Conservation (phyloP, 2,888 invertebrate genomes). For the Trichogramma dendrolimi region DNA sequence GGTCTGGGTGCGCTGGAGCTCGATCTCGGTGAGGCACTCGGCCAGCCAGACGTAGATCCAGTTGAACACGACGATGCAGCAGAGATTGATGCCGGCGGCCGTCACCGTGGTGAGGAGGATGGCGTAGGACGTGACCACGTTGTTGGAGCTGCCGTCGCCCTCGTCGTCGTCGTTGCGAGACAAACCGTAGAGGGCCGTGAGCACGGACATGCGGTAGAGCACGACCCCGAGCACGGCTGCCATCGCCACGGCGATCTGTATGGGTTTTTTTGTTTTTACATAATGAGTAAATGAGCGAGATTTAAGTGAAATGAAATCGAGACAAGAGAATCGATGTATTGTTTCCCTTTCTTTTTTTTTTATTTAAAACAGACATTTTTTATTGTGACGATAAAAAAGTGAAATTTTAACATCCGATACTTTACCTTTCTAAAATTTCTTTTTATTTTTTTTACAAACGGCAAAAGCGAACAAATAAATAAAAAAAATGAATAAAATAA, state of each 20-base stretch:
- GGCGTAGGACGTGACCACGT: conserved; percentile 69
- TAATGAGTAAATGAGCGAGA: too few species aligned
- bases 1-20: conserved; percentile 83
- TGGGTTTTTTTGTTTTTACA: too few species aligned
- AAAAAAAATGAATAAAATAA: too few species aligned
- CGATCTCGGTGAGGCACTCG: conserved; percentile 82
- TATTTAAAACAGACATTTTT: too few species aligned
- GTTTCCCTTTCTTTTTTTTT: too few species aligned
- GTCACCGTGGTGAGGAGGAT: conserved; percentile 84
- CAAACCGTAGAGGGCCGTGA: conserved; percentile 60
- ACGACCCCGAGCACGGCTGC: conserved; percentile 90
- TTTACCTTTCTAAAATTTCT: too few species aligned
- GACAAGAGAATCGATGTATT: too few species aligned
- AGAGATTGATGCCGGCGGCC: conserved; percentile 86
- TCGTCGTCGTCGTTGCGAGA: conserved; percentile 28
- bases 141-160: conserved; percentile 39
- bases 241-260: conserved; percentile 71
- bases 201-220: conserved; percentile 80
- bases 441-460: too few species aligned
- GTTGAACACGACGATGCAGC: conserved; percentile 85
- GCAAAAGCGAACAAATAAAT: too few species aligned
- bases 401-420: too few species aligned
- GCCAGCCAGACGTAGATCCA: conserved; percentile 77
- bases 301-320: too few species aligned
- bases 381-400: too few species aligned